phyloP scores from a whole-genome alignment of 2,113 vertebrate genomes.

The Trogon melanurus region DNA sequence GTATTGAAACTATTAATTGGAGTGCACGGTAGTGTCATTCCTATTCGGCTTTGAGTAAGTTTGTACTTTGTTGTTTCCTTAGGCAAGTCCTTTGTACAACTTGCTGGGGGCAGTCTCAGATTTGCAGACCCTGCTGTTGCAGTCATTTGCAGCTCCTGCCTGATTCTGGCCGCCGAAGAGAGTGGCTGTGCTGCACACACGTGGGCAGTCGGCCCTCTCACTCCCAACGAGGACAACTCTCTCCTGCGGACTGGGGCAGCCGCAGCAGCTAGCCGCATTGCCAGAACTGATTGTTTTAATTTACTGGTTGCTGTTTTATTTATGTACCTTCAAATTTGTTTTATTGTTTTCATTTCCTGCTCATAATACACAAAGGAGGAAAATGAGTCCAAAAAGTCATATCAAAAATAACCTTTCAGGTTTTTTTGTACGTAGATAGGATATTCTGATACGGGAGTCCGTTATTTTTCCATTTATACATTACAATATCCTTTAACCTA shows the following conservation, averaged over 20 bases:
- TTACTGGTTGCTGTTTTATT: not conserved
- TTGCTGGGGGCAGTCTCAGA: not conserved
- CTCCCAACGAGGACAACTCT: not conserved
- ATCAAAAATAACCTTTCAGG: conserved; percentile 35
- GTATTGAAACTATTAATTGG: not conserved
- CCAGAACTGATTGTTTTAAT: not conserved
- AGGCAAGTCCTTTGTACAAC: not conserved
- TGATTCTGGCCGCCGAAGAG: not conserved
- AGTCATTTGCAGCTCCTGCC: not conserved
- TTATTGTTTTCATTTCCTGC: conserved; percentile 7
- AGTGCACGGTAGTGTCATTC: not conserved
- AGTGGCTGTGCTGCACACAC: fast-evolving
- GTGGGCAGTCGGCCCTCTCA: not conserved
- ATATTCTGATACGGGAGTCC: conserved; percentile 36
- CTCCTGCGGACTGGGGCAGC: not conserved
- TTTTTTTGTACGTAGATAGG: not conserved
- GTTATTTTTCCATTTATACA: conserved; percentile 63
- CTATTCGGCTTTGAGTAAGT: not conserved
- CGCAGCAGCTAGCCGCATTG: not conserved
- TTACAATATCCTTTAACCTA: conserved; percentile 53
- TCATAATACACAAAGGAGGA: not conserved
- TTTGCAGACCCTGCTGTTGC: not conserved
- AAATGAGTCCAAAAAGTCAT: not conserved
- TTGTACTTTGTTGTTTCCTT: not conserved
- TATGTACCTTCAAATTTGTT: not conserved